Base-by-base conservation (phyloP, 92 coral and sea anemone species). In the Epizoanthus rinbou region DNA sequence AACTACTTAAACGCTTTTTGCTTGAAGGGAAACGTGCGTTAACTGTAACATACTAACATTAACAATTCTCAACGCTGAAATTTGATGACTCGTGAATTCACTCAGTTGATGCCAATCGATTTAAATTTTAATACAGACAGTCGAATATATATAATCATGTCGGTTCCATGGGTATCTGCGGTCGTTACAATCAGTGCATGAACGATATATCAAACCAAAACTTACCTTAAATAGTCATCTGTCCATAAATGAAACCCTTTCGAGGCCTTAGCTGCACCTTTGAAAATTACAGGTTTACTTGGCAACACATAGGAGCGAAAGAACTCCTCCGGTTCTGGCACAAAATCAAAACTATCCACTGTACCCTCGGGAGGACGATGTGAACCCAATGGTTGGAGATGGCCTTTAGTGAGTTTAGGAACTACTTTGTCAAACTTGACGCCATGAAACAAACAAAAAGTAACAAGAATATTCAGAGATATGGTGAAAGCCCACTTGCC, bases 371-470 rank as follows among this genome's bases (percentile, higher is more conserved):
- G 95, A 4, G 94, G 89, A 67, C 87, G 91, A 57, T 97, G 99
- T 17, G 97, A 88, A 11, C 99, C 99, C 67, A 97, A 50, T 45
- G 99, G 99, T 47, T 90, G 85, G 8, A 97, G 89, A 82, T 97
- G 99, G 4, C 99, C 99, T 0, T 82, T n/a, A n/a, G n/a, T n/a
- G n/a, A n/a, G n/a, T n/a, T n/a, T 52, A 10, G 96, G 98, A 71
- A 91, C 86, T 35, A 66, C 76, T 64, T 28, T 58, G 64, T 76
- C 80, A 60, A 64, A 74, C 60, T 67, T 75, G 14, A 79, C 16
- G 5, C 74, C 71, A 62, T 43, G 31, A 63, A 78, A 21, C 54
- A 43, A 63, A 24, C 82, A 78, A 60, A 41, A 60, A 1, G 52
- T 21, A 16, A 60, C 21, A 13, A 78, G 50, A 63, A 78, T 3